Conservation (phyloP, 2,113 vertebrate genomes). For the Malurus melanocephalus region DNA sequence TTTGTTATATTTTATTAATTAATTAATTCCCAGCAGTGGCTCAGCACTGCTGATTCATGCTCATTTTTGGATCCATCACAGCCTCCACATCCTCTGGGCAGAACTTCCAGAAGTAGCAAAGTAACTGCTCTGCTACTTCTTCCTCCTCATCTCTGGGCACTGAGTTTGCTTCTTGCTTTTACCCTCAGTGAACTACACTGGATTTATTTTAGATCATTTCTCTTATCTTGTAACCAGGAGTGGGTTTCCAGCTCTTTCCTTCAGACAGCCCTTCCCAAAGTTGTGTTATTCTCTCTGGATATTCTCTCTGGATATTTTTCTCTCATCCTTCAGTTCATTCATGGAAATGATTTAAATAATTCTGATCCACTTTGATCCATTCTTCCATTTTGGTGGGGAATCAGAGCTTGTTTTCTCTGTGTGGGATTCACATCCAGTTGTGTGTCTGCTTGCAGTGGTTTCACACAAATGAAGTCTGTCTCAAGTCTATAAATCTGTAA, state of each 20-base stretch:
- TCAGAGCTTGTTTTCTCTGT: neutral
- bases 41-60: neutral
- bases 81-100: neutral
- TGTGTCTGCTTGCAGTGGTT: neutral
- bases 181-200: neutral
- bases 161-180: neutral
- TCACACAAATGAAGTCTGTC: neutral
- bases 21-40: neutral
- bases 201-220: neutral
- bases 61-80: neutral
- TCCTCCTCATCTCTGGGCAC: neutral
- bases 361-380: neutral
- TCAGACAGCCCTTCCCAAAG: neutral
- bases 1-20: neutral
- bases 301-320: neutral
- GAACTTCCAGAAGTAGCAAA: neutral
- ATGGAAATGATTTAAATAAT: neutral
- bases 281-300: neutral
- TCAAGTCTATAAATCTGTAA: neutral
- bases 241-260: neutral
- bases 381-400: neutral
- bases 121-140: neutral
- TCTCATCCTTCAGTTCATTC: neutral
- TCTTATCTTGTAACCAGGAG: neutral
- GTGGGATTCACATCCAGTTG: neutral